Conservation (phyloP, 2,113 vertebrate genomes). For the Ceratotherium simum region DNA sequence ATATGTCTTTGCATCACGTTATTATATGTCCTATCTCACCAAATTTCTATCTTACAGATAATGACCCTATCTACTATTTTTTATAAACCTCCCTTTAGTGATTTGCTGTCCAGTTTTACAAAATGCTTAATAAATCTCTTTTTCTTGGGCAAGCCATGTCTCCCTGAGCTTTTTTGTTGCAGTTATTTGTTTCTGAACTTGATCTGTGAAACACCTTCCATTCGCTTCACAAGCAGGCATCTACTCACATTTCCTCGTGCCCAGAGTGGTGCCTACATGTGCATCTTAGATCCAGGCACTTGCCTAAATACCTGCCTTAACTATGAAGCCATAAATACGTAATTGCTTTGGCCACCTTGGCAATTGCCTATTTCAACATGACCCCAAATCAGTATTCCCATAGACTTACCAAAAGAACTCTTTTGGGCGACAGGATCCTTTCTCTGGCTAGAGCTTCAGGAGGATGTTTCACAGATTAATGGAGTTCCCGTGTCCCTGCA, state of each 20-base stretch:
- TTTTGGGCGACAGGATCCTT: neutral
- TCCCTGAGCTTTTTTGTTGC: neutral
- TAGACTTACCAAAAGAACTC: neutral
- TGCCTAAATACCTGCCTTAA: neutral
- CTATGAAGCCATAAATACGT: neutral
- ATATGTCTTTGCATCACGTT: neutral
- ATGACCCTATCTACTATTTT: neutral
- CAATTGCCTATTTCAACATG: neutral
- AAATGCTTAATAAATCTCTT: neutral
- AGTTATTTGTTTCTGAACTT: neutral
- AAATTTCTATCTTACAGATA: neutral
- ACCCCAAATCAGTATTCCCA: neutral
- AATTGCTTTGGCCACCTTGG: neutral
- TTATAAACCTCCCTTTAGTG: neutral
- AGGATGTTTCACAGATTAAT: neutral
- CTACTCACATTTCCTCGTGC: neutral
- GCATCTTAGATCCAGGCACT: neutral
- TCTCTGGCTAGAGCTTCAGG: neutral
- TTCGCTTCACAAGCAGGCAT: neutral
- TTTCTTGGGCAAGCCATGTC: neutral
- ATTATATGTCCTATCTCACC: neutral
- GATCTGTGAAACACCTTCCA: neutral
- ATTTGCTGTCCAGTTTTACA: neutral
- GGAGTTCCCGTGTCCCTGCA: too few relatives aligned
- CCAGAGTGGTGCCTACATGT: neutral